Evolutionary conservation across 2,888 invertebrate genomes (phyloP), one percentile per base, ranked within the genome.

Genomic region (Lumbricus terrestris): DNA sequence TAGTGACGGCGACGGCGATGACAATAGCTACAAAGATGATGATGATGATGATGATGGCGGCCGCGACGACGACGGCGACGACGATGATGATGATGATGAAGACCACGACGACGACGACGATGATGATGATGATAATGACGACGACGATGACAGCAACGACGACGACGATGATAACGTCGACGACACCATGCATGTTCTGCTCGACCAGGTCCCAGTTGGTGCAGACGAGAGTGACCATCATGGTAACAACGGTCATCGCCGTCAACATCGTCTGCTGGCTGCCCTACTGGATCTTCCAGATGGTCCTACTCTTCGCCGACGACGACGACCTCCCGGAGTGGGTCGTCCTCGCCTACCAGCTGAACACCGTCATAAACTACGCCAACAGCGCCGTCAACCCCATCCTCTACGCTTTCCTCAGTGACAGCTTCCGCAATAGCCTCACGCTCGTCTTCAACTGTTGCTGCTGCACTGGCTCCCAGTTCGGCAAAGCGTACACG

Each of bases 301-400:
- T 92, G 40, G n/a, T 91, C 34, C 37, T 91, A 34, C 90, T 91
- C 33, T 91, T 91, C 89, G 83, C 82, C 29, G 89, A 88, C 37
- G 35, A 23, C 37, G 35, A 23, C 1, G 42, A 69, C 0, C 88
- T 88, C 3, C 35, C 89, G 29, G n/a, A 33, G 5, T 89, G 54
- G 89, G 88, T 85, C 88, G 47, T 93, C n/a, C 92, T 93, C 29
- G 91, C 94, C 69, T 94, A 94, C 90, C 94, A 93, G 92, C 93
- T 93, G 34, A 93, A 94, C 91, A 94, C 94, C 15, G 93, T 94
- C 33, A 91, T 95, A 89, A 93, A 94, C 89, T 94, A 93, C 91
- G 93, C 94, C 88, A 95, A 95, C 92, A 94, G 94, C 92, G 94
- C 94, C 93, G 92, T 94, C 20, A 95, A 95, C 91, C 95, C 95